Evolutionary conservation across 1,140 invertebrate genomes (phyloP), one percentile per base, ranked within the genome.

Genomic region (Pteromalus puparum): DNA sequence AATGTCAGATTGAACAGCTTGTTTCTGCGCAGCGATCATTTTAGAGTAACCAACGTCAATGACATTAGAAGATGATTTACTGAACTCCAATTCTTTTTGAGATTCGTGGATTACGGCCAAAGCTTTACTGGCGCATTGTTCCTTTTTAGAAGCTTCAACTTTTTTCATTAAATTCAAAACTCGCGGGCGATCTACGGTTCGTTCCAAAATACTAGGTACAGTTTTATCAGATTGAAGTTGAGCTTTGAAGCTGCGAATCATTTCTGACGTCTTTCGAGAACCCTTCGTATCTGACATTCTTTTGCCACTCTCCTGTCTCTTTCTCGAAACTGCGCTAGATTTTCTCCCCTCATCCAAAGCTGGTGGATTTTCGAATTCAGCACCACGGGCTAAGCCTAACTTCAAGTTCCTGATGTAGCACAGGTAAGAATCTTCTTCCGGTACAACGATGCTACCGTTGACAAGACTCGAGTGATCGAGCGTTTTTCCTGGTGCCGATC

Each of bases 391-490:
- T 5, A 89, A 72, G 2, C 89, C 91, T 13, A 87, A 4, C 34
- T 81, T 79, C 0, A 92, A 46, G 26, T 88, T 89, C 7, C 65
- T 87, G 3, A 79, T 87, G 38, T 91, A 92, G 5, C 30, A 76
- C 2, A 87, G 61, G 21, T 90, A 89, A 15, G 88, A 88, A 86
- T 89, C 90, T 7, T 84, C 86, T 0, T 89, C 87, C 0, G 87
- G 77, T 7, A 87, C 83, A 2, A 84, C 42, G 0, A 87, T 80
- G 0, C 87, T 87, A 24, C 91, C 89, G 2, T 83, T 76, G 38
- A 91, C 83, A 0, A 86, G 65, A 15, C 9, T 72, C 24, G 21
- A 72, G 24, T 21, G 73, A 84, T 5, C 38, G 15, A 18, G 67
- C 10, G 81, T 85, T 21, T 77, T 77, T 38, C 90, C 88, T n/a